phyloP scores from a whole-genome alignment of 2,113 vertebrate species.

The Podiceps cristatus region DNA sequence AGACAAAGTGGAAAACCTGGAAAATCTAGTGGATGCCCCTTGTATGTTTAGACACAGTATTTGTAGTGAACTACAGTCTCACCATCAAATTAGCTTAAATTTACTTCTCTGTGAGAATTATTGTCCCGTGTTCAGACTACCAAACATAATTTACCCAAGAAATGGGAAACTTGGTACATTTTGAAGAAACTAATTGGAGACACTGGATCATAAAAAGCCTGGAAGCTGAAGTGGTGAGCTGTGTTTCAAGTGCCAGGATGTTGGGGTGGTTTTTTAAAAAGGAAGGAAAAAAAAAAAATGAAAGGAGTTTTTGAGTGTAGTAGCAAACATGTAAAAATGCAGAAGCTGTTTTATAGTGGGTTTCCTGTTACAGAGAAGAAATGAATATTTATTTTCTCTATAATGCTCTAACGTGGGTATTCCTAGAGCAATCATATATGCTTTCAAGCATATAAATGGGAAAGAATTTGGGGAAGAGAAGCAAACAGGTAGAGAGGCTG shows the following conservation, averaged over 20 bases:
- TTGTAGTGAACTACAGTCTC: not conserved
- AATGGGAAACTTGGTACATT: not conserved
- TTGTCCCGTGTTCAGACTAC: not conserved
- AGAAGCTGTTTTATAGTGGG: not conserved
- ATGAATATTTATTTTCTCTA: not conserved
- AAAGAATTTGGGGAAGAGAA: not conserved
- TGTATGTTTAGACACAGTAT: not conserved
- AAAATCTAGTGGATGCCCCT: not conserved
- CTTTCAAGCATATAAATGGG: not conserved
- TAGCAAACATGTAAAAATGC: not conserved
- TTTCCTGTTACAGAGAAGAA: not conserved
- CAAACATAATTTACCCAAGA: not conserved
- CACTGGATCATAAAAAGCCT: not conserved
- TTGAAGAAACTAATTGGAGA: not conserved
- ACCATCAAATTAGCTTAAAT: not conserved
- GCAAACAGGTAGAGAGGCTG: not conserved
- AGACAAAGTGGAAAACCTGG: not conserved
- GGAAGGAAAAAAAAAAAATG: too few species aligned
- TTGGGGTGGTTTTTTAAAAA: not conserved
- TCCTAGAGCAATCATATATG: not conserved
- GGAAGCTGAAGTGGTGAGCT: not conserved
- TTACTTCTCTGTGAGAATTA: not conserved
- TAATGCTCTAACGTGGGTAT: not conserved
- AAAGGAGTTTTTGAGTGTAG: not conserved
- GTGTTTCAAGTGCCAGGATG: not conserved